Percentiles rank a stretch among this genome's conserved stretches.
These are phyloP conservation scores for Selene dorsalis DNA, from an alignment of 2,797 vertebrate genomes.

Conservation along the genomic window DNA sequence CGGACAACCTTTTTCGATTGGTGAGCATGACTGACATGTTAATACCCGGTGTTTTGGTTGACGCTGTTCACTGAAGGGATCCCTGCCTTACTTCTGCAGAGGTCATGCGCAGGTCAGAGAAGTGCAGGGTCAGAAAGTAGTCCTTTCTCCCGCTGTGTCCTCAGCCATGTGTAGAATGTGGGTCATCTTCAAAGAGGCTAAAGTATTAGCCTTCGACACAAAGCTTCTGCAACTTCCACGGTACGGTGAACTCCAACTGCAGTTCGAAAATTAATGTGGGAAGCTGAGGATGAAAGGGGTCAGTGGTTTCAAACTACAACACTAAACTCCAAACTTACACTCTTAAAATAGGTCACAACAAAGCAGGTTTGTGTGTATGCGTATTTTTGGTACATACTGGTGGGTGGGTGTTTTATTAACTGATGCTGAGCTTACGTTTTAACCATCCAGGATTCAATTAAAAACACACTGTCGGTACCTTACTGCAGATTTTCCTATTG, in stretches of 20 bases:
- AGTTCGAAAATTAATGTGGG: conserved; percentile 31
- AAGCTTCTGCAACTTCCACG: conserved; percentile 59
- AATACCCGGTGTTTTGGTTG: conserved; percentile 56
- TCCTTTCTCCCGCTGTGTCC: conserved; percentile 75
- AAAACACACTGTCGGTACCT: conserved; percentile 19
- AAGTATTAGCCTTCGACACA: conserved; percentile 60
- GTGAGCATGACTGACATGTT: conserved; percentile 32
- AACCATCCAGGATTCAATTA: conserved; percentile 13
- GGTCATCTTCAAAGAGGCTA: conserved; percentile 78
- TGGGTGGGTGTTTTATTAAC: conserved; percentile 16
- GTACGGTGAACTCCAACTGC: conserved; percentile 53
- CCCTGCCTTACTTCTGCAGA: conserved; percentile 49
- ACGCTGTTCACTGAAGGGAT: conserved; percentile 51
- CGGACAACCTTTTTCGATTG: conserved; percentile 12
- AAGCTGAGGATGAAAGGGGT: conserved; percentile 34
- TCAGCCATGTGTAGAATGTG: conserved; percentile 83
- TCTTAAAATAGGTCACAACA: conserved; percentile 11
- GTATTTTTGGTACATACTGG: neutral
- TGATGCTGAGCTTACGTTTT: conserved; percentile 25
- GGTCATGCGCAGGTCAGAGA: conserved; percentile 71
- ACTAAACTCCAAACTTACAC: conserved; percentile 20
- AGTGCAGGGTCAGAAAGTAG: conserved; percentile 74
- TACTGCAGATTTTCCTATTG: conserved; percentile 29
- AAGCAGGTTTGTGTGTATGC: neutral
- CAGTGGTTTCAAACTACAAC: conserved; percentile 28